Evolutionary conservation across 1,140 invertebrate genomes (phyloP).

Genomic region (Campoletis sonorensis): DNA sequence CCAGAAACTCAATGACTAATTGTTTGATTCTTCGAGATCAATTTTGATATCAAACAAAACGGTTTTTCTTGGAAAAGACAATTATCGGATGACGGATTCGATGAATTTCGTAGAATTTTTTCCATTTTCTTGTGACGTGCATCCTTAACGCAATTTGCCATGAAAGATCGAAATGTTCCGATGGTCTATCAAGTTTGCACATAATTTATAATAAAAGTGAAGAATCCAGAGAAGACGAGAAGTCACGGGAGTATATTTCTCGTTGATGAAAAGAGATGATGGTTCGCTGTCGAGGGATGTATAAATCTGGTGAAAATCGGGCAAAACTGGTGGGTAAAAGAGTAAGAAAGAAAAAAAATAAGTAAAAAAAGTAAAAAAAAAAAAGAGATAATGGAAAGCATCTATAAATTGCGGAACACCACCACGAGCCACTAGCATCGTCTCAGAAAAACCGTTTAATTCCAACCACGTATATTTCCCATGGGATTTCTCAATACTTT

Average conservation of each 20-base stretch:
- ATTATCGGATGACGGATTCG: background rate
- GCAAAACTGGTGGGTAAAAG: conserved; percentile 1
- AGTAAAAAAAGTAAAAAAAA: conserved; percentile 7
- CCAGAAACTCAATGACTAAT: too few species aligned
- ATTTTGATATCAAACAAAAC: too few species aligned
- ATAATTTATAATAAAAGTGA: conserved; percentile 4
- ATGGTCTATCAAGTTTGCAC: background rate
- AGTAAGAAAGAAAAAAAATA: conserved; percentile 13
- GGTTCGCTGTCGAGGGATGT: conserved; percentile 35
- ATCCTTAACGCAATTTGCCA: background rate
- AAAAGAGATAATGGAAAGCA: conserved; percentile 5
- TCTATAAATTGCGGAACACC: background rate
- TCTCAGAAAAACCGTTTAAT: conserved; percentile 57
- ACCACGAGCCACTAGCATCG: conserved; percentile 2
- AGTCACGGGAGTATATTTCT: conserved; percentile 13
- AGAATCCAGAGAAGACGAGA: background rate
- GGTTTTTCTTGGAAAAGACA: too few species aligned
- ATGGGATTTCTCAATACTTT: conserved; percentile 60
- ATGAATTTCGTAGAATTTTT: background rate
- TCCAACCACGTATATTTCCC: conserved; percentile 64
- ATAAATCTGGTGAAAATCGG: conserved; percentile 32
- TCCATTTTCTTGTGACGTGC: background rate
- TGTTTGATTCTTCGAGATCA: too few species aligned
- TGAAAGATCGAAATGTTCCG: background rate
- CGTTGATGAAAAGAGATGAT: conserved; percentile 41